phyloP scores from a whole-genome alignment of 2,113 vertebrate genomes.

The Porphyrio hochstetteri region DNA sequence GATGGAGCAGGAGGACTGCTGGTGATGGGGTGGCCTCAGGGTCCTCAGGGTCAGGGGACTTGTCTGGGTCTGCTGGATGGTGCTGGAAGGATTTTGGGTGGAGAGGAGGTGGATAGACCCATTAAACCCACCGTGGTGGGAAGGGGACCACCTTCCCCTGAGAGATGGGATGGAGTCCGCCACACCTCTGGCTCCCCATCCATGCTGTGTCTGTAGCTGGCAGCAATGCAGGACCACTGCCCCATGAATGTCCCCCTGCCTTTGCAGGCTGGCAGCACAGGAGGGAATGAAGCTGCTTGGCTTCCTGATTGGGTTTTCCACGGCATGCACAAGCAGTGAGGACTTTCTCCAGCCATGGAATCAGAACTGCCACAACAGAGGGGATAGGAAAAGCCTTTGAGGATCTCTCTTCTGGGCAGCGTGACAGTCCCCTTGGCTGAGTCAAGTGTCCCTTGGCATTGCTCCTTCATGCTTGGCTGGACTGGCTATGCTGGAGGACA shows the following conservation, averaged over 20 bases:
- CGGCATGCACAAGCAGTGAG: background rate
- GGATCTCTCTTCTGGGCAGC: background rate
- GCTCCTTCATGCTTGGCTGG: background rate
- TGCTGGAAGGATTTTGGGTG: background rate
- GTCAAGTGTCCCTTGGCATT: background rate
- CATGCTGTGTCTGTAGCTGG: background rate
- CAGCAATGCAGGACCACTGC: background rate
- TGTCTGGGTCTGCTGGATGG: background rate
- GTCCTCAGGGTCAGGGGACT: background rate
- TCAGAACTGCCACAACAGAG: background rate
- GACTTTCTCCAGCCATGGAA: background rate
- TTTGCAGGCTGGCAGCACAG: background rate
- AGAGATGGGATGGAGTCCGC: background rate
- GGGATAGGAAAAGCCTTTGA: background rate
- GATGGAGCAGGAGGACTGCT: background rate
- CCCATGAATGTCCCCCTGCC: background rate
- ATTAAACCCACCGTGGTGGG: background rate
- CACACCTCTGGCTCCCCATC: background rate
- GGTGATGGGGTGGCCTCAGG: background rate
- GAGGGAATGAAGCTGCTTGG: background rate
- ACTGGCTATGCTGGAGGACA: background rate
- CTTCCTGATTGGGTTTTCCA: background rate
- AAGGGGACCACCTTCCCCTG: background rate
- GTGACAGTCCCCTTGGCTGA: accelerated
- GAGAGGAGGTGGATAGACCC: background rate